Conservation (phyloP, 2,797 vertebrate genomes). For the Sardinella longiceps region DNA sequence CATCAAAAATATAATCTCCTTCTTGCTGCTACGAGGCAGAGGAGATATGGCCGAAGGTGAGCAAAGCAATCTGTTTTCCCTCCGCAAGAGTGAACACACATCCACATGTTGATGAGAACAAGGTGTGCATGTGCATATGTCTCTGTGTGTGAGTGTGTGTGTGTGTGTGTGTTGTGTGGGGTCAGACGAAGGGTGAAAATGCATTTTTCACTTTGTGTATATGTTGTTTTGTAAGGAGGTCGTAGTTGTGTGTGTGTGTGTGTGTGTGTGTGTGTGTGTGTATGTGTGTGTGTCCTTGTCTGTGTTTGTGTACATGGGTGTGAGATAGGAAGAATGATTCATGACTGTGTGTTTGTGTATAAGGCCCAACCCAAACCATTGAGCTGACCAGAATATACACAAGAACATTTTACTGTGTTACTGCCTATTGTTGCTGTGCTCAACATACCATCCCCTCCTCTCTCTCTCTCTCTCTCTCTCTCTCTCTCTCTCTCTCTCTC, state of each 20-base stretch:
- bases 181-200: constrained; percentile 10
- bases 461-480: constrained; percentile 14
- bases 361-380: not conserved
- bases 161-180: constrained; percentile 24
- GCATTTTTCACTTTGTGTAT: not conserved
- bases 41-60: not conserved
- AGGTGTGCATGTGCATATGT: not conserved
- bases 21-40: not conserved
- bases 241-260: not conserved
- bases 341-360: not conserved
- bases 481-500: not conserved
- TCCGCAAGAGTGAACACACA: not conserved
- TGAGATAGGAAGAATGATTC: not conserved
- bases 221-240: not conserved
- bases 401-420: not conserved
- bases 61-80: constrained; percentile 20
- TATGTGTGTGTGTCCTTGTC: not conserved
- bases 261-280: not conserved
- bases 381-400: constrained; percentile 3
- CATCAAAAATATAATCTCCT: not conserved
- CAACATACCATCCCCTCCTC: not conserved
- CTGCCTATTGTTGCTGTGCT: not conserved
- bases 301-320: not conserved
- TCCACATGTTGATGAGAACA: constrained; percentile 14
- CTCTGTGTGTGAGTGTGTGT: constrained; percentile 20